Evolutionary conservation across 2,888 invertebrate genomes (phyloP).

Genomic region (Tenthredo mesomela): DNA sequence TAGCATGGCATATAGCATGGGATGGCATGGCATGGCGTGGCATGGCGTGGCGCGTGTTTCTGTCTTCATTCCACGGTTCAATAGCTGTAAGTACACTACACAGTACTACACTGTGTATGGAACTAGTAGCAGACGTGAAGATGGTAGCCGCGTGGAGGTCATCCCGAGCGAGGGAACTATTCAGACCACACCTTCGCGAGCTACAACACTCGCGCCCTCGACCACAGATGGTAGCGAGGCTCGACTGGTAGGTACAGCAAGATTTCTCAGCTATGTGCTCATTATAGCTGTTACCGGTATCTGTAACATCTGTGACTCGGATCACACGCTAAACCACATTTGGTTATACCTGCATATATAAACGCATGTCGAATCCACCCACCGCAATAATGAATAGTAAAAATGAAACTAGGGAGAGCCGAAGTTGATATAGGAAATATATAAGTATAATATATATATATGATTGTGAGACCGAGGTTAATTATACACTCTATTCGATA

Average conservation of each 20-base stretch:
- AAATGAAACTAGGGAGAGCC: not conserved
- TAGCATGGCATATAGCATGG: not conserved
- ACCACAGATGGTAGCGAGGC: slow-evolving; percentile 40
- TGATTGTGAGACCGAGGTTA: slow-evolving; percentile 9
- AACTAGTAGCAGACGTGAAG: slow-evolving; percentile 40
- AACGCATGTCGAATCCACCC: slow-evolving; percentile 23
- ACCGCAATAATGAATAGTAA: not conserved
- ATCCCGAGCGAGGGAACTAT: slow-evolving; percentile 49
- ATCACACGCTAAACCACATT: not conserved
- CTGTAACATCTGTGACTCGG: not conserved
- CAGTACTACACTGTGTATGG: not conserved
- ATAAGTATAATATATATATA: too few species aligned
- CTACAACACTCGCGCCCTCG: slow-evolving; percentile 37
- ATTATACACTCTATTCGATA: not conserved
- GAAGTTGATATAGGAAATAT: not conserved
- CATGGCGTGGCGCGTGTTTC: slow-evolving; percentile 3
- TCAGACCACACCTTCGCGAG: slow-evolving; percentile 51
- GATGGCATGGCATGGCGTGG: not conserved
- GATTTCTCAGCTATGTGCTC: slow-evolving; percentile 34
- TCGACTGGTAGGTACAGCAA: not conserved
- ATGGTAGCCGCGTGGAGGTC: slow-evolving; percentile 52
- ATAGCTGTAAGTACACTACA: slow-evolving; percentile 32
- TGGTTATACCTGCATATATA: not conserved
- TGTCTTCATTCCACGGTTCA: slow-evolving; percentile 26
- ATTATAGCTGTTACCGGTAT: not conserved